Evolutionary conservation across 2,888 invertebrate genomes (phyloP), one percentile per base, ranked within the genome.

Genomic region (Aproaerema taeniolella): DNA sequence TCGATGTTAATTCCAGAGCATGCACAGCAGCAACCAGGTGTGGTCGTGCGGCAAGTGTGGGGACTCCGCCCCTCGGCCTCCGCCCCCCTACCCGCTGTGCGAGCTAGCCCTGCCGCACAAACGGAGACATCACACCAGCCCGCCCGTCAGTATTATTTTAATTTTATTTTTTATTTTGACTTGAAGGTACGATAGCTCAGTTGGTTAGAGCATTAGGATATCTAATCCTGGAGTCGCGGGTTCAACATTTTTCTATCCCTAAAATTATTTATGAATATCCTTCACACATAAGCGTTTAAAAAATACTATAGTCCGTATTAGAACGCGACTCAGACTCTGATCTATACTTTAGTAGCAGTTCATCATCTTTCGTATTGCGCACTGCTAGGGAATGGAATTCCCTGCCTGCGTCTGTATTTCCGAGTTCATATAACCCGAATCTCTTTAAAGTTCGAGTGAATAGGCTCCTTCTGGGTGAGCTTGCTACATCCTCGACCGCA

Each of bases 71-170:
- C 75, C 75, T 1, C 73, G 76, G 15, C 59, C 54, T 5, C 66
- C 58, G 34, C 46, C 67, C 0, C 67, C 68, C 20, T 92, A 91
- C 64, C 88, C 91, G 11, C 78, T 92, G 16, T 90, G 91, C 0
- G 93, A 93, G 63, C 75, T 93, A 46, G 90, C 93, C 51, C 72
- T 93, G 49, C 93, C 93, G 1, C 90, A 90, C 40, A 89, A 92
- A 64, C 78, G 90, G 31, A 66, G 87, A 1, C n/a, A 80, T 81
- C 31, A 73, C 59, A 17, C 74, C 28, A 67, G 75, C 7, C 37
- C 16, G 87, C 62, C 68, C 10, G 5, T 45, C 63, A 60, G 47
- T 88, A 66, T 67, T 68, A 86, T 61, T 54, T 70, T 87, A 74
- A 57, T 88, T 88, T 72, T 90, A 67, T 46, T 5, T 9, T 9